Evolutionary conservation across 2,888 invertebrate species (phyloP).

Genomic region (Carcina quercana): DNA sequence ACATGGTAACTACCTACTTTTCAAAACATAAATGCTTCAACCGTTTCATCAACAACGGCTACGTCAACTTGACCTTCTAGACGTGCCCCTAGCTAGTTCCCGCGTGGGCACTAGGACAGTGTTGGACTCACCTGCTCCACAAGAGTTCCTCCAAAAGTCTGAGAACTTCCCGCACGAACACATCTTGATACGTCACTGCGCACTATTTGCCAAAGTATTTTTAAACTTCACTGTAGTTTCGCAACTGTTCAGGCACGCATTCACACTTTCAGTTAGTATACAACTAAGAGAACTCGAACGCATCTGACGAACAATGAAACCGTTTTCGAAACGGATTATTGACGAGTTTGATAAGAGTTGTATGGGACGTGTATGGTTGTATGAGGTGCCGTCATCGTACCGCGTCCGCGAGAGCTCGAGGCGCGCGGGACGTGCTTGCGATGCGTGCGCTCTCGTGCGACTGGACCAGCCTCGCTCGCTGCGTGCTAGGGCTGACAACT

Average conservation of each 20-base stretch:
- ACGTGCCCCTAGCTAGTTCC: too few species aligned
- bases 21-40: too few species aligned
- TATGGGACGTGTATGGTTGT: too few species aligned
- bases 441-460: constrained; percentile 56
- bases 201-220: constrained; percentile 68
- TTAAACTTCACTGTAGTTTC: constrained; percentile 73
- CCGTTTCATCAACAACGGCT: too few species aligned
- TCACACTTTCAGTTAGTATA: constrained; percentile 47
- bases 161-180: constrained; percentile 68
- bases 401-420: constrained; percentile 22
- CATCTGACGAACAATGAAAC: constrained; percentile 45
- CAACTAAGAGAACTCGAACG: constrained; percentile 45
- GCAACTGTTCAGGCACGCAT: constrained; percentile 60
- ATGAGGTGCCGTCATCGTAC: constrained; percentile 14
- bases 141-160: constrained; percentile 69
- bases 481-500: too few species aligned
- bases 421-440: constrained; percentile 44
- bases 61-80: too few species aligned
- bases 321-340: constrained; percentile 11
- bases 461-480: constrained; percentile 38
- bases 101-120: not conserved
- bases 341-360: not conserved
- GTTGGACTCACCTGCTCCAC: constrained; percentile 70
- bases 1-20: too few species aligned
- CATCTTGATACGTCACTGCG: constrained; percentile 61